phyloP scores from a whole-genome alignment of 2,113 vertebrate species.

The Sander lucioperca region DNA sequence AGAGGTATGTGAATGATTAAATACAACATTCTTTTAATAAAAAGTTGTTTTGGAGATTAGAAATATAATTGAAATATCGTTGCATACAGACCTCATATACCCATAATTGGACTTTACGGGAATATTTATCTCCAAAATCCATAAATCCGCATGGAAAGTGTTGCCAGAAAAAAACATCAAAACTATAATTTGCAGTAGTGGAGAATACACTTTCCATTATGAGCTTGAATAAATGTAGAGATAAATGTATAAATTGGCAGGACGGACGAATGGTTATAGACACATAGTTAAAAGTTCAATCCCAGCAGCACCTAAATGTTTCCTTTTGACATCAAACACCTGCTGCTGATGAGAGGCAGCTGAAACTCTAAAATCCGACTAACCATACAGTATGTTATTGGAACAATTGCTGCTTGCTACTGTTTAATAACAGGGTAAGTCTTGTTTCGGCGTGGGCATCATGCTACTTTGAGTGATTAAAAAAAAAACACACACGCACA shows the following conservation, averaged over 20 bases:
- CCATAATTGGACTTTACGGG: neutral
- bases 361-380: slow-evolving; percentile 9
- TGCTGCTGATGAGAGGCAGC: slow-evolving; percentile 22
- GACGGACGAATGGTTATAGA: neutral
- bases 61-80: neutral
- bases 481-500: slow-evolving; percentile 31
- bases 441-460: slow-evolving; percentile 1
- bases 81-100: neutral
- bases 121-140: neutral
- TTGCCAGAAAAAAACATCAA: neutral
- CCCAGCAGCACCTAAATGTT: slow-evolving; percentile 12
- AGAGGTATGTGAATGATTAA: neutral
- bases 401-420: neutral
- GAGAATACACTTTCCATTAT: neutral
- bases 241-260: neutral
- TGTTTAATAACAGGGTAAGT: neutral
- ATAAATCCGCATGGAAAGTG: too few relatives aligned
- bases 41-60: neutral
- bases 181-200: neutral
- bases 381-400: slow-evolving; percentile 12
- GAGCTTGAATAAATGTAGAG: neutral
- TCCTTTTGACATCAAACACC: slow-evolving; percentile 27
- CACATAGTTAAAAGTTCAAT: neutral
- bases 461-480: slow-evolving; percentile 15
- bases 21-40: too few relatives aligned